Base-by-base conservation (phyloP, 2,888 invertebrate genomes). In the Crossocerus cetratus region DNA sequence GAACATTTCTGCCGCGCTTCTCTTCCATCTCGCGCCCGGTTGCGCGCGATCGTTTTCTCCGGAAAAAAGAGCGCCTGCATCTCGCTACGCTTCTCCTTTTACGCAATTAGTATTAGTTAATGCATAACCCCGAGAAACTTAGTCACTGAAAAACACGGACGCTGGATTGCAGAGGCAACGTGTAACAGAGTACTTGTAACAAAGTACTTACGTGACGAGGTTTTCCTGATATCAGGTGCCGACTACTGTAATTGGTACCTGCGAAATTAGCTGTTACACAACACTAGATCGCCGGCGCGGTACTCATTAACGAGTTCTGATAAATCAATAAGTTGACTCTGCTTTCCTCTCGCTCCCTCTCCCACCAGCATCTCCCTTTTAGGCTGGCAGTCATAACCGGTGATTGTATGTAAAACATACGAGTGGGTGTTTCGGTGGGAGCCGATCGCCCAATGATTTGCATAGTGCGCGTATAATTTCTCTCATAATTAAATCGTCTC, bases 361-460 rank as follows among this genome's bases (percentile, higher is more conserved):
- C n/a, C 49, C 32, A 32, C 49, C 32, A 32, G 11, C 32, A 32
- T 32, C 32, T 32, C 32, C 32, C 32, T 32, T 32, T 32, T 32
- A 61, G 54, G 55, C 55, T 55, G 16, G 59, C 62, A 56, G 54
- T 54, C 16, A 44, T 45, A 32, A 64, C 57, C 43, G 22, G 60
- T 65, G 66, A 80, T 82, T 81, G 80, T 78, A 72, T 77, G 80
- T 65, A 74, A 77, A 81, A 49, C 58, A 53, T 18, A 8, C 62
- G 70, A 56, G 82, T 72, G 76, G 75, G 80, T 65, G 65, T 62
- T 53, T 56, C 63, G 64, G 18, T 32, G 21, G 66, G 13, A 21
- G 22, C 23, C 32, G 45, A 42, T 62, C 22, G 59, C 58, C 18
- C 55, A 11, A 57, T 14, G 60, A 69, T 74, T 72, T 65, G 57